Conservation (phyloP, 2,113 vertebrate genomes). For the Ameiurus melas region DNA sequence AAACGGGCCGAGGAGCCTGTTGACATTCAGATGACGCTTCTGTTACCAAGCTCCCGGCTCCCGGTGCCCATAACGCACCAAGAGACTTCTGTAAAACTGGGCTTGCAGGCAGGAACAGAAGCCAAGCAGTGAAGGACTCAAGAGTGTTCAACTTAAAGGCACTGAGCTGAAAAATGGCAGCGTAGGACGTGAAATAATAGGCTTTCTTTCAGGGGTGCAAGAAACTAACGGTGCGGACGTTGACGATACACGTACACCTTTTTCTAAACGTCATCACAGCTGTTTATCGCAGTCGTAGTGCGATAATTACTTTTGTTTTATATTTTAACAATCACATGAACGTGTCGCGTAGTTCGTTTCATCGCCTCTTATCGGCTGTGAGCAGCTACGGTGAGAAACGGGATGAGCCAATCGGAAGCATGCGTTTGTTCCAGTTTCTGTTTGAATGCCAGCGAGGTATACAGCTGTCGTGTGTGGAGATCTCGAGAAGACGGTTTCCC, state of each 20-base stretch:
- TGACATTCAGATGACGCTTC: slow-evolving; percentile 42
- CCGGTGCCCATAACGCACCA: slow-evolving; percentile 3
- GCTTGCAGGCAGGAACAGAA: slow-evolving; percentile 25
- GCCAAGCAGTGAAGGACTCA: slow-evolving; percentile 12
- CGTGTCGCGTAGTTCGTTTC: neutral
- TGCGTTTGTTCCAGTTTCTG: neutral
- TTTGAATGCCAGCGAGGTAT: neutral
- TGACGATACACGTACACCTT: neutral
- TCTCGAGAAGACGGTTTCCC: neutral
- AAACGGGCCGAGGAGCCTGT: slow-evolving; percentile 24
- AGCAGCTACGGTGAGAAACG: neutral
- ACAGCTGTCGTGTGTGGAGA: neutral
- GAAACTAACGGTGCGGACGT: neutral
- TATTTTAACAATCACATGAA: neutral
- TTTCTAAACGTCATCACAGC: neutral
- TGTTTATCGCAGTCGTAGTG: neutral
- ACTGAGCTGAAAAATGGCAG: slow-evolving; percentile 7
- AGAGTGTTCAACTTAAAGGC: neutral
- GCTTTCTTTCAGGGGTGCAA: neutral
- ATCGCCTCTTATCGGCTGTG: neutral
- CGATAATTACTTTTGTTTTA: neutral
- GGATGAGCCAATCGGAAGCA: neutral
- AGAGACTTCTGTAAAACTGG: slow-evolving; percentile 21
- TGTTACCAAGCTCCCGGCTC: slow-evolving; percentile 30
- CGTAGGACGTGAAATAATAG: neutral